Conservation (phyloP, 2,797 vertebrate species). For the Falco cherrug region DNA sequence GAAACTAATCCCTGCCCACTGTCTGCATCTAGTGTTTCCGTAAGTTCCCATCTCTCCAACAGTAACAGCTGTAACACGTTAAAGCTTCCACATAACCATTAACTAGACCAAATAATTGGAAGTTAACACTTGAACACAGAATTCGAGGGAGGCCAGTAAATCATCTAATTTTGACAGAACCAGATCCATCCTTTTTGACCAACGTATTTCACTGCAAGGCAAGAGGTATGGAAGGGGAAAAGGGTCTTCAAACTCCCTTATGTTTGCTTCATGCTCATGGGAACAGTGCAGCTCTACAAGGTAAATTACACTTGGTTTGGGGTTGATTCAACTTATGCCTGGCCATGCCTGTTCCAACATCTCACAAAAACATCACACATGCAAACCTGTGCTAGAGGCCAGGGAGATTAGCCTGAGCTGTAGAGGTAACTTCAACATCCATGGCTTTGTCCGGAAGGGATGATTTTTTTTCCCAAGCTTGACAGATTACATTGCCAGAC, state of each 20-base stretch:
- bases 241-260: not conserved
- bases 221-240: not conserved
- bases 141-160: not conserved
- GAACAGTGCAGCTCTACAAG: not conserved
- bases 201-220: not conserved
- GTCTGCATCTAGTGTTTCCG: not conserved
- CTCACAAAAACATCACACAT: not conserved
- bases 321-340: not conserved
- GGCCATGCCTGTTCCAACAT: not conserved
- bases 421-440: not conserved
- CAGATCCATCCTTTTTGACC: not conserved
- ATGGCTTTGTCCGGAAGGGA: not conserved
- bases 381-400: not conserved
- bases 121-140: not conserved
- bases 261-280: not conserved
- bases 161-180: not conserved
- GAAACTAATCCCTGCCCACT: not conserved
- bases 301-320: not conserved
- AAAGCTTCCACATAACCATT: not conserved
- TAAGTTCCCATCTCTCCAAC: not conserved
- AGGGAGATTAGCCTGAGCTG: not conserved
- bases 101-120: not conserved
- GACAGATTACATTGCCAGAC: not conserved
- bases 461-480: not conserved
- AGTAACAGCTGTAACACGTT: not conserved